phyloP scores from a whole-genome alignment of 2,888 invertebrate genomes.

The Psylliodes chrysocephalus region DNA sequence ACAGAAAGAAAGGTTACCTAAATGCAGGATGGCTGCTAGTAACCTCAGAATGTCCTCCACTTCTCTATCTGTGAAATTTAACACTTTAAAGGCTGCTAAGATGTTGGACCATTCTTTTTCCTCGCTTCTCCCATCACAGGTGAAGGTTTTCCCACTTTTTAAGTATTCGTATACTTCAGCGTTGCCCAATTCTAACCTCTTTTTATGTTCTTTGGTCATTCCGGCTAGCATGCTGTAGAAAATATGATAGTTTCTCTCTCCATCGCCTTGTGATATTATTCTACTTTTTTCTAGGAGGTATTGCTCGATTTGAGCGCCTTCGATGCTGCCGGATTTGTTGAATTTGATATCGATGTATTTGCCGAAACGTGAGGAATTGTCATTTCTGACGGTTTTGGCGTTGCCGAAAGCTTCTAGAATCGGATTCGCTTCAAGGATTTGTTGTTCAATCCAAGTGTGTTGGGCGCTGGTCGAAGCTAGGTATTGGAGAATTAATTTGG shows the following conservation, averaged over 20 bases:
- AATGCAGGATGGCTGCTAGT: slow-evolving; percentile 87
- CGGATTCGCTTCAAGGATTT: slow-evolving; percentile 96
- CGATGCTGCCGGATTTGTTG: slow-evolving; percentile 82
- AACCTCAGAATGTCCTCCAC: slow-evolving; percentile 86
- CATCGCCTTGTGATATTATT: slow-evolving; percentile 87
- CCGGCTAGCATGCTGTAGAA: slow-evolving; percentile 93
- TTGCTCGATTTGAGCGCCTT: slow-evolving; percentile 94
- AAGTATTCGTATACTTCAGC: slow-evolving; percentile 80
- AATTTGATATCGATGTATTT: slow-evolving; percentile 73
- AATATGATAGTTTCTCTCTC: slow-evolving; percentile 95
- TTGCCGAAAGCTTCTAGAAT: slow-evolving; percentile 98
- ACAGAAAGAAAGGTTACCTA: slow-evolving; percentile 91
- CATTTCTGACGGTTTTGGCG: slow-evolving; percentile 94
- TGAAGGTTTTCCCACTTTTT: slow-evolving; percentile 72
- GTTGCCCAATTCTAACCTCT: slow-evolving; percentile 66
- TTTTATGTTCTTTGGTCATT: slow-evolving; percentile 81
- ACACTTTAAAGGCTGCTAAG: slow-evolving; percentile 90
- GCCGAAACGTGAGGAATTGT: slow-evolving; percentile 96
- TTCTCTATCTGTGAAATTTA: slow-evolving; percentile 87
- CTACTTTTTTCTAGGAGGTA: slow-evolving; percentile 95
- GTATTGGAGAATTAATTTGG: slow-evolving; percentile 93
- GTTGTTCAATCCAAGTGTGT: slow-evolving; percentile 97
- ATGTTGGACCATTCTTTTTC: slow-evolving; percentile 87
- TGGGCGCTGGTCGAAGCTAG: slow-evolving; percentile 93
- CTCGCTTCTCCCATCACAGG: slow-evolving; percentile 86